Evolutionary conservation across 2,797 vertebrate species (phyloP), one percentile per base, ranked within the genome.

Genomic region (Enoplosus armatus): DNA sequence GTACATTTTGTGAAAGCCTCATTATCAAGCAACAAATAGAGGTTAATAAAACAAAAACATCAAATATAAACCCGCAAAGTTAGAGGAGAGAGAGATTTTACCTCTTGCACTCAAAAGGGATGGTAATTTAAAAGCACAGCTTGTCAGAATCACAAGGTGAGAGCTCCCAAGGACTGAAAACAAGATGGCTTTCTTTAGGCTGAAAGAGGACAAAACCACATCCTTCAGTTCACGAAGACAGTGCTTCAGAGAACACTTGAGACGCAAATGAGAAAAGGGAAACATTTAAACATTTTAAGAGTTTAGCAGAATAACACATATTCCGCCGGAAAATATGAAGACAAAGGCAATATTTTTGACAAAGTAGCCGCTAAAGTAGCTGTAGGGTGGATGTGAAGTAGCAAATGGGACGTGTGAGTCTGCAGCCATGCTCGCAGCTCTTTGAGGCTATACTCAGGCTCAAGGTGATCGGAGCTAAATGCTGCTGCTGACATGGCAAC

Each of bases 91-190:
- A 68, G 3, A 73, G 54, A 64, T 54, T 45, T 72, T 31, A 41
- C 59, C 37, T 37, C 11, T 47, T 39, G 45, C 15, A 0, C 76
- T 88, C 69, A 79, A 60, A n/a, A 83, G 26, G 35, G 71, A 56
- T 35, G 47, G 41, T n/a, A 10, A 71, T 86, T 87, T 72, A 75
- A 86, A 84, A 88, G 66, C 22, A 22, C 75, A 72, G 53, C 70
- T 78, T 84, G 37, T 55, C 71, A 50, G 51, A 81, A 73, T 77
- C 75, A 80, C 9, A 83, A 84, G 80, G 75, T 82, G 67, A 79
- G 64, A 27, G 33, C 61, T 84, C 60, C n/a, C 27, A 64, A 72
- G 78, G 18, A 78, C 55, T 68, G 56, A 60, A 82, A 63, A 80
- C 74, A 80, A 79, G 83, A 84, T 75, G 29, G 24, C 26, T 77